Percentiles rank a stretch among this genome's conserved stretches.
phyloP scores from a whole-genome alignment of 2,113 vertebrate species.

The Dicerorhinus sumatrensis region DNA sequence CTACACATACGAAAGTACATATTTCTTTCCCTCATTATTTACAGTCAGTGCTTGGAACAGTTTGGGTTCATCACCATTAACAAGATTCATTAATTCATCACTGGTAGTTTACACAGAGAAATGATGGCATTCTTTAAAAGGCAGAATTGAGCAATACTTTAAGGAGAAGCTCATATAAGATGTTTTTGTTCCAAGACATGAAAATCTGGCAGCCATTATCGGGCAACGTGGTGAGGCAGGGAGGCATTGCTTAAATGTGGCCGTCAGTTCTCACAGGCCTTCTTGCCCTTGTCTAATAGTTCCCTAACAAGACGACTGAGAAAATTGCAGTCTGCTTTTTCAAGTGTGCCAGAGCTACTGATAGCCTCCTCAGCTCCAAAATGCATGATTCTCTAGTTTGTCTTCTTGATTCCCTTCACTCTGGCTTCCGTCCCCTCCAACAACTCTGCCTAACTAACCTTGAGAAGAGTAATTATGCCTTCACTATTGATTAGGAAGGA shows the following conservation, averaged over 20 bases:
- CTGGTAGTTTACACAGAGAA: neutral
- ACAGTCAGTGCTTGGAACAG: neutral
- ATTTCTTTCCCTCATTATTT: neutral
- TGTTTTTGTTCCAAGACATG: conserved; percentile 53
- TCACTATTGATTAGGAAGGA: conserved; percentile 84
- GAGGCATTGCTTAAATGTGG: neutral
- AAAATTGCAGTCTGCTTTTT: conserved; percentile 62
- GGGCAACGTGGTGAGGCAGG: neutral
- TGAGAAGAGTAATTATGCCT: conserved; percentile 82
- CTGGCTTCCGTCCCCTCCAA: conserved; percentile 66
- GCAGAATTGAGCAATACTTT: neutral
- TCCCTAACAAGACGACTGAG: conserved; percentile 62
- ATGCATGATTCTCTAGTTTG: conserved; percentile 47
- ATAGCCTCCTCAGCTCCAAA: conserved; percentile 54
- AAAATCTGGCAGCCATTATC: neutral
- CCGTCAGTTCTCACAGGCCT: conserved; percentile 43
- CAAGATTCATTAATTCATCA: neutral
- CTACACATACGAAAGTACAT: neutral
- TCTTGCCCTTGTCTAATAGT: conserved; percentile 66
- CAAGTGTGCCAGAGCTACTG: conserved; percentile 56
- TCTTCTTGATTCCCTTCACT: conserved; percentile 69
- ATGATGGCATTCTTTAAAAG: neutral
- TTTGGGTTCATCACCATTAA: neutral
- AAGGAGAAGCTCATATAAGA: neutral
- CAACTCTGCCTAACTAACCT: conserved; percentile 82